A percentile compares a stretch with the other conserved stretches of the same genome.
phyloP scores from a whole-genome alignment of 2,888 invertebrate species.

The Drosophila cyrtoloma region DNA sequence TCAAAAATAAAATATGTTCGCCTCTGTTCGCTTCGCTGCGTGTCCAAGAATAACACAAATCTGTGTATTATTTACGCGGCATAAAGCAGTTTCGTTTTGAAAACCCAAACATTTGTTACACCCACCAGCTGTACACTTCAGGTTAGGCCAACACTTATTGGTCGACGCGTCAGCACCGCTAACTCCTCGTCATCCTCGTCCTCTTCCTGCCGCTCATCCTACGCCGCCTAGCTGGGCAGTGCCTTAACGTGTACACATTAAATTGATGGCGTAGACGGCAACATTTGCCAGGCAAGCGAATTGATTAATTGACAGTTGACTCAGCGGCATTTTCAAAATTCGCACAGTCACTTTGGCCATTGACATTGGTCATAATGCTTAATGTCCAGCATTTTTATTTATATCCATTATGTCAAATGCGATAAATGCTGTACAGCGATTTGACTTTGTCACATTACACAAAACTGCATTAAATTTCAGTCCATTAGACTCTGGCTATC shows the following conservation, averaged over 20 bases:
- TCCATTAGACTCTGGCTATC: slow-evolving; percentile 54
- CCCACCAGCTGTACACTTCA: slow-evolving; percentile 1
- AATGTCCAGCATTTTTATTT: slow-evolving; percentile 51
- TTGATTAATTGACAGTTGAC: slow-evolving; percentile 80
- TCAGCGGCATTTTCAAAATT: slow-evolving; percentile 59
- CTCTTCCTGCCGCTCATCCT: background rate
- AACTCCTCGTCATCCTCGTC: background rate
- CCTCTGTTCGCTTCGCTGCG: background rate
- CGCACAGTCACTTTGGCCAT: slow-evolving; percentile 11
- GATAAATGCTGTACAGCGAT: slow-evolving; percentile 20
- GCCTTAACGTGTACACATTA: slow-evolving; percentile 63
- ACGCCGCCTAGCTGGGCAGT: background rate
- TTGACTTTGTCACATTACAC: slow-evolving; percentile 46
- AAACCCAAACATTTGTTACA: slow-evolving; percentile 67
- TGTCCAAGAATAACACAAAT: slow-evolving; percentile 41
- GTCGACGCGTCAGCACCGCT: background rate
- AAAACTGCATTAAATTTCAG: slow-evolving; percentile 69
- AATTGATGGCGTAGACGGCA: slow-evolving; percentile 62
- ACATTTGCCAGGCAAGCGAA: slow-evolving; percentile 49
- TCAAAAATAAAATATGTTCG: slow-evolving; percentile 60
- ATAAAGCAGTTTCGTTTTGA: slow-evolving; percentile 58
- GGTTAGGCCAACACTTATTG: slow-evolving; percentile 27
- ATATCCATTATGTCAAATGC: slow-evolving; percentile 37
- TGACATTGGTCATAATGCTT: slow-evolving; percentile 13
- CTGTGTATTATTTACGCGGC: slow-evolving; percentile 66